Percentiles rank a stretch among this genome's conserved stretches.
Conservation (phyloP, 2,113 vertebrate species). For the Pholis gunnellus region DNA sequence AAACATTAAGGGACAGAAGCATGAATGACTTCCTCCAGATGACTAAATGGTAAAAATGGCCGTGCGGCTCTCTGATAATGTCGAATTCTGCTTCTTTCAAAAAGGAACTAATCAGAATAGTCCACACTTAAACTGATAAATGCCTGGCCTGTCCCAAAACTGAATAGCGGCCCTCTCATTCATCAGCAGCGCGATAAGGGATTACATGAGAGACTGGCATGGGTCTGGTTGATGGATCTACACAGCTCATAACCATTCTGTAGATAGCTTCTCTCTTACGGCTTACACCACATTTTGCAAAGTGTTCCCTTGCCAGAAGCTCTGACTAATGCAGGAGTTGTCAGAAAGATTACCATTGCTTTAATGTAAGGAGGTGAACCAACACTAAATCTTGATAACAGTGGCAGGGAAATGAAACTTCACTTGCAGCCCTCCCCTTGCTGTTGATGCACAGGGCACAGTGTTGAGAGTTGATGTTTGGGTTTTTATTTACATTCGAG, state of each 20-base stretch:
- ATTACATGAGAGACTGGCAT: slow-evolving; percentile 49
- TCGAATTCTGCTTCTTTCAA: slow-evolving; percentile 36
- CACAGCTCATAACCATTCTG: slow-evolving; percentile 37
- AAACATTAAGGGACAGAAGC: slow-evolving; percentile 13
- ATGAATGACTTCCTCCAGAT: slow-evolving; percentile 34
- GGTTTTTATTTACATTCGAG: neutral
- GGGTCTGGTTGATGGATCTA: slow-evolving; percentile 58
- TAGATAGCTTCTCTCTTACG: slow-evolving; percentile 32
- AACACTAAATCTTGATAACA: slow-evolving; percentile 56
- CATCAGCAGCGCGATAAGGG: slow-evolving; percentile 58
- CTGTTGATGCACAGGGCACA: slow-evolving; percentile 6
- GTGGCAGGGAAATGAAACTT: slow-evolving; percentile 54
- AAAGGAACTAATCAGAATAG: slow-evolving; percentile 48
- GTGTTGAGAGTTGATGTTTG: neutral
- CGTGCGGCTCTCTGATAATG: slow-evolving; percentile 32
- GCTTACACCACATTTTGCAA: slow-evolving; percentile 28
- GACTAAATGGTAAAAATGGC: slow-evolving; percentile 54
- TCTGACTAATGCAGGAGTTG: slow-evolving; percentile 61
- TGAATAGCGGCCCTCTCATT: slow-evolving; percentile 43
- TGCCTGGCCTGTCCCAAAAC: slow-evolving; percentile 47
- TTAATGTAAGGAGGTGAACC: slow-evolving; percentile 65
- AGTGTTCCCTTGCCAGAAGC: slow-evolving; percentile 35
- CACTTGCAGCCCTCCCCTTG: neutral
- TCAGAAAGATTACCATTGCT: slow-evolving; percentile 66
- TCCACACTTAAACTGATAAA: slow-evolving; percentile 63